A percentile compares a stretch with the other conserved stretches of the same genome.
Conservation (phyloP, 2,888 invertebrate species). For the Eilema griseolum region DNA sequence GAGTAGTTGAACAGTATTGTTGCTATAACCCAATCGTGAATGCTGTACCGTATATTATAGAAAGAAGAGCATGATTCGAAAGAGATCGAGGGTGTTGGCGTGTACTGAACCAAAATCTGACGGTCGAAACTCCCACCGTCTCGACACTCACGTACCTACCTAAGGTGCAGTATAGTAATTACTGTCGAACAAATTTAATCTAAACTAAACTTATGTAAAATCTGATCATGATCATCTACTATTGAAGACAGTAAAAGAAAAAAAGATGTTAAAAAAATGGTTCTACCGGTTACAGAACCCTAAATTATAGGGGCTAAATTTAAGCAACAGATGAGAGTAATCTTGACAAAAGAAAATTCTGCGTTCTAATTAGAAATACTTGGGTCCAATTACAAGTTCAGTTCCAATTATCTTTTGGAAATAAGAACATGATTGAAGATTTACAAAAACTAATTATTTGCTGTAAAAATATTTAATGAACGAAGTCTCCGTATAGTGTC, state of each 20-base stretch:
- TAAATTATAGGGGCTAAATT: constrained; percentile 21
- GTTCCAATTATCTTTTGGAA: constrained; percentile 43
- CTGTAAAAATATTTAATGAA: background rate
- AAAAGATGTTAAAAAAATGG: background rate
- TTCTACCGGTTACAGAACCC: background rate
- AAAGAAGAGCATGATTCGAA: no score
- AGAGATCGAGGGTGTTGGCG: no score
- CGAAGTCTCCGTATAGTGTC: background rate
- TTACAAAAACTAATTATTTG: background rate
- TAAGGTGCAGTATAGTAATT: no score
- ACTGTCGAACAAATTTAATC: no score
- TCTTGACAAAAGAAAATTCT: constrained; percentile 32
- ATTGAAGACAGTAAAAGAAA: background rate
- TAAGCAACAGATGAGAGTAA: constrained; percentile 30
- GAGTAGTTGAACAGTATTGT: no score
- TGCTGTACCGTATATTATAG: no score
- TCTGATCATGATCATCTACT: no score
- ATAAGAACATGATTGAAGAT: constrained; percentile 24
- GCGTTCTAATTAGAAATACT: constrained; percentile 46
- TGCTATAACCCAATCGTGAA: no score
- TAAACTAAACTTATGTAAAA: no score
- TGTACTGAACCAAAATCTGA: no score
- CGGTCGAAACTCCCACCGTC: no score
- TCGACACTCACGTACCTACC: no score
- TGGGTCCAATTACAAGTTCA: constrained; percentile 45